phyloP scores from a whole-genome alignment of 1,140 invertebrate genomes.

The Aradophagus sp. region DNA sequence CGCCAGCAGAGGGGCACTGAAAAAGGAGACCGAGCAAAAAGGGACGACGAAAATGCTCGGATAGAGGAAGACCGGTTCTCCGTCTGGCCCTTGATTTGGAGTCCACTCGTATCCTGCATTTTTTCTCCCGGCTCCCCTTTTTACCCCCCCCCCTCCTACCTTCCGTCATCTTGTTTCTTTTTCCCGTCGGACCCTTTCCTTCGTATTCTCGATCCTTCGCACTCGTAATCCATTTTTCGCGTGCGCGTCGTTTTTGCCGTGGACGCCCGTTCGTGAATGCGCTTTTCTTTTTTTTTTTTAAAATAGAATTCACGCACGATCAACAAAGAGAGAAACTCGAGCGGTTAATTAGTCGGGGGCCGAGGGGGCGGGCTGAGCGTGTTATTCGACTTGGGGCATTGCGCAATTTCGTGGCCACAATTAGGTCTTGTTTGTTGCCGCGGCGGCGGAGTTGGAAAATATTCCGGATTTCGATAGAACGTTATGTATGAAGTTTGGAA shows the following conservation, averaged over 20 bases:
- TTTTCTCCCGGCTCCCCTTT: slow-evolving; percentile 41
- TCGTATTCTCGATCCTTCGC: slow-evolving; percentile 15
- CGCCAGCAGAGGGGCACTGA: slow-evolving; percentile 17
- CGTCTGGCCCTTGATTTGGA: slow-evolving; percentile 72
- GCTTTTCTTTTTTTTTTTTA: slow-evolving; percentile 16
- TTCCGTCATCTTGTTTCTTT: slow-evolving; percentile 21
- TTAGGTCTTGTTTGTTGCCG: no score
- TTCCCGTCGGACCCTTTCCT: slow-evolving; percentile 13
- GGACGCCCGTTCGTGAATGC: slow-evolving; percentile 12
- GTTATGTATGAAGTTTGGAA: no score
- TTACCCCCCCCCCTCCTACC: slow-evolving; percentile 21
- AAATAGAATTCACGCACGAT: slow-evolving; percentile 24
- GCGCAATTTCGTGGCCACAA: no score
- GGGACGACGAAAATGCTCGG: slow-evolving; percentile 24
- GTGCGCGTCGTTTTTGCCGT: slow-evolving; percentile 19
- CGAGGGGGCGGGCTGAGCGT: no score
- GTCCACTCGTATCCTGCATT: slow-evolving; percentile 59
- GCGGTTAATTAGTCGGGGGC: slow-evolving; percentile 8
- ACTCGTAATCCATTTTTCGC: slow-evolving; percentile 38
- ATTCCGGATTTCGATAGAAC: no score
- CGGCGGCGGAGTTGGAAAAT: no score
- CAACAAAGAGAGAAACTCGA: slow-evolving; percentile 10
- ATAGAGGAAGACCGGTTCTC: slow-evolving; percentile 68
- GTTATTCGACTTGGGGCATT: no score
- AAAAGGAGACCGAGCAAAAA: slow-evolving; percentile 26